These are phyloP conservation scores for Nomada goodeniana DNA, from an alignment of 2,888 invertebrate genomes.

Conservation along the genomic window DNA sequence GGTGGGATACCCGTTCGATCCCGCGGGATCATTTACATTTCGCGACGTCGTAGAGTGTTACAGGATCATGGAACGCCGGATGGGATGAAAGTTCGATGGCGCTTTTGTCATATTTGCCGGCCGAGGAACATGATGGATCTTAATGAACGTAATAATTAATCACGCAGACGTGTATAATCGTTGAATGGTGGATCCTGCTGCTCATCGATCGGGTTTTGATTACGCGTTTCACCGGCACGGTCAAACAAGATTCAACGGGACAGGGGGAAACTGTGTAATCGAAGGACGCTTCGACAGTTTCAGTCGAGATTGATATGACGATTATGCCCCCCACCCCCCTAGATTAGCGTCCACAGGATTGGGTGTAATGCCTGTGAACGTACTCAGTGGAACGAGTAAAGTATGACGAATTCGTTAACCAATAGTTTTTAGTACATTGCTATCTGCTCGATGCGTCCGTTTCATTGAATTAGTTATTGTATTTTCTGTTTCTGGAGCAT, in stretches of 20 bases:
- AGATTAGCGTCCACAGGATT: background rate
- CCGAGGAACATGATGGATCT: background rate
- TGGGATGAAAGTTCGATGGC: background rate
- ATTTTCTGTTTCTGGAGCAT: no score
- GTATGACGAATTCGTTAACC: no score
- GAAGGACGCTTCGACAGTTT: background rate
- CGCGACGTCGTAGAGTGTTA: background rate
- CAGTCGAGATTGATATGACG: background rate
- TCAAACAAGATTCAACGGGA: conserved; percentile 17
- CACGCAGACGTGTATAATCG: background rate
- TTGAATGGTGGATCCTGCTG: conserved; percentile 16
- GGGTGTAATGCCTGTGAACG: background rate
- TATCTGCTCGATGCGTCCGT: no score
- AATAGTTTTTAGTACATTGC: no score
- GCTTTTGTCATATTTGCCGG: background rate
- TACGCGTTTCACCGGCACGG: conserved; percentile 48
- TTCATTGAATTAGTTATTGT: no score
- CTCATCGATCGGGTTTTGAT: conserved; percentile 32
- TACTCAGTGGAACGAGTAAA: no score
- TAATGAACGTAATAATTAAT: conserved; percentile 8
- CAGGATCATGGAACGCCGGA: background rate
- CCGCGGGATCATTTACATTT: background rate
- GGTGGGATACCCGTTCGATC: background rate
- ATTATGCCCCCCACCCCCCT: background rate
- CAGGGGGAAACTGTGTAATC: background rate